A percentile compares a stretch with the other conserved stretches of the same genome.
phyloP scores from a whole-genome alignment of 2,113 vertebrate species.

The Typhlomys cinereus region DNA sequence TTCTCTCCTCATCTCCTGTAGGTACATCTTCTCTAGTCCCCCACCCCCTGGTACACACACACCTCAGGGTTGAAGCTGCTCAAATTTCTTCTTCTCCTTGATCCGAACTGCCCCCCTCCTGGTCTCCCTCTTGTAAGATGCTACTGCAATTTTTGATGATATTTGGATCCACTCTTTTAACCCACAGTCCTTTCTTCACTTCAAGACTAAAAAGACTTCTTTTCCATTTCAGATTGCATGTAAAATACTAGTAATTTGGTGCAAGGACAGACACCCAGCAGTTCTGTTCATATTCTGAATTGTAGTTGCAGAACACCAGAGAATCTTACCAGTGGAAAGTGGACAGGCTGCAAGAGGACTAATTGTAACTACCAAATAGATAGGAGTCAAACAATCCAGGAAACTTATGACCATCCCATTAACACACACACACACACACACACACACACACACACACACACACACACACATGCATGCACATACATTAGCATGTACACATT shows the following conservation, averaged over 20 bases:
- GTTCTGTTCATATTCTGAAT: not conserved
- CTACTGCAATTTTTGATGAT: not conserved
- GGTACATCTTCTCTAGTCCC: not conserved
- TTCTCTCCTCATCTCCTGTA: not conserved
- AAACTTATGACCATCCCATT: not conserved
- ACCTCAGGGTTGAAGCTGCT: not conserved
- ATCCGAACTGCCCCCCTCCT: not conserved
- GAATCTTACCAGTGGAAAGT: not conserved
- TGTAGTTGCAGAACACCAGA: not conserved
- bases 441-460: not conserved
- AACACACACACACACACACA: not conserved
- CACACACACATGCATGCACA: not conserved
- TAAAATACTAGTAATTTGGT: not conserved
- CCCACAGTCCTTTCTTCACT: not conserved
- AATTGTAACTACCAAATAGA: not conserved
- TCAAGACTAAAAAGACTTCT: not conserved
- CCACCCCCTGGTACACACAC: no score
- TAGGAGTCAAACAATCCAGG: not conserved
- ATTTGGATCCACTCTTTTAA: not conserved
- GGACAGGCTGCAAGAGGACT: not conserved
- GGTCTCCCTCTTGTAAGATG: not conserved
- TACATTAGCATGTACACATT: no score
- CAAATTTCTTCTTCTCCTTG: accelerated
- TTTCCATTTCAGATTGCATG: not conserved
- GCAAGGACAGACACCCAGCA: not conserved